phyloP scores from a whole-genome alignment of 2,888 invertebrate species.

The Darwinula stevensoni region DNA sequence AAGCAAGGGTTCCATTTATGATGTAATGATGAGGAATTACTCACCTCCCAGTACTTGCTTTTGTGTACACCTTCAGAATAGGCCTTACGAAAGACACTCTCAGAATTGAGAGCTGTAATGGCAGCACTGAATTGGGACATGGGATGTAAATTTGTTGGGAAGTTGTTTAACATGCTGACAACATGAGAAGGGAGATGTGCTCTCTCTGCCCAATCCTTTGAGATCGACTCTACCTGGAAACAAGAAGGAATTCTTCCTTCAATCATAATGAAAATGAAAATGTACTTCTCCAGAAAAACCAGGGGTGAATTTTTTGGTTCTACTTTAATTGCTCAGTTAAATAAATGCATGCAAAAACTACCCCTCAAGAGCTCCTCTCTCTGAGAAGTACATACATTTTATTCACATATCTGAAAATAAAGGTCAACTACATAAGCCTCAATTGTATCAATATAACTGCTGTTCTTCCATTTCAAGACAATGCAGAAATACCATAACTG shows the following conservation, averaged over 20 bases:
- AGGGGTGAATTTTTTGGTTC: too few species aligned
- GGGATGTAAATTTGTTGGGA: slow-evolving; percentile 64
- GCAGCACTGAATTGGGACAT: slow-evolving; percentile 85
- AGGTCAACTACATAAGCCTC: too few species aligned
- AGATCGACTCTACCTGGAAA: slow-evolving; percentile 23
- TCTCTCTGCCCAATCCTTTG: slow-evolving; percentile 53
- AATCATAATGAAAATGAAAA: too few species aligned
- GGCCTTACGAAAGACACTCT: slow-evolving; percentile 69
- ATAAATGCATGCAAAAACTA: too few species aligned
- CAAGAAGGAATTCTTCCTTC: slow-evolving; percentile 5
- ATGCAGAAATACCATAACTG: too few species aligned
- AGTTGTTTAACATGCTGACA: slow-evolving; percentile 68
- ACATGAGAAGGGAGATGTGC: slow-evolving; percentile 76
- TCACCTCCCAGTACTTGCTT: slow-evolving; percentile 59
- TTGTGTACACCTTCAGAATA: slow-evolving; percentile 66
- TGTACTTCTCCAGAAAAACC: too few species aligned
- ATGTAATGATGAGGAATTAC: slow-evolving; percentile 9
- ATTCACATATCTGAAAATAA: too few species aligned
- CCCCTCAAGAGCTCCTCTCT: too few species aligned
- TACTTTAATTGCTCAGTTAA: too few species aligned
- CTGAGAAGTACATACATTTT: too few species aligned
- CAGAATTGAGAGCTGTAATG: slow-evolving; percentile 64
- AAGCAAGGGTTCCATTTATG: background rate
- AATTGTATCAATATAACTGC: too few species aligned
- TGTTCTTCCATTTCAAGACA: too few species aligned